Conservation (phyloP, 2,888 invertebrate genomes). For the Hypomecis atomaria region DNA sequence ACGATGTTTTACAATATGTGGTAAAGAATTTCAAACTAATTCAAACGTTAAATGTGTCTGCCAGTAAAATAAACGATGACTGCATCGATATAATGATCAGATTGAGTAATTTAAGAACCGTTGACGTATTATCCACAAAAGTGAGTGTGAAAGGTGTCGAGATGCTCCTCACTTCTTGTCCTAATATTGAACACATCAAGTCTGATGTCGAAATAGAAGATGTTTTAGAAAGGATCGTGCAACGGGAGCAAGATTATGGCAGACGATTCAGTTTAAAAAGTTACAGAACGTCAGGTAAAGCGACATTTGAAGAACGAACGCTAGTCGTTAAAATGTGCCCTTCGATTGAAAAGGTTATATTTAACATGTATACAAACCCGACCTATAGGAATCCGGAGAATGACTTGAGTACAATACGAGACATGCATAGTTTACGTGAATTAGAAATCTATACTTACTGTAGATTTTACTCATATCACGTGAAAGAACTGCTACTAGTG, state of each 20-base stretch:
- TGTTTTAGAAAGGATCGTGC: neutral
- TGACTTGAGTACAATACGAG: no score
- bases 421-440: no score
- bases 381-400: no score
- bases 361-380: no score
- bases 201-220: neutral
- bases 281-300: neutral
- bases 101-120: neutral
- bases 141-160: neutral
- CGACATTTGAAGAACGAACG: neutral
- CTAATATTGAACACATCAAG: neutral
- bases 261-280: neutral
- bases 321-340: no score
- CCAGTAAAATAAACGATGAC: neutral
- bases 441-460: no score
- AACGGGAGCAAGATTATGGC: neutral
- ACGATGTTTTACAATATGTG: neutral
- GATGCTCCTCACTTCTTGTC: neutral
- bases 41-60: neutral
- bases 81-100: neutral
- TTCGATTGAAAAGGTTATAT: no score
- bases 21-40: neutral
- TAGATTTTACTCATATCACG: no score
- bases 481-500: no score
- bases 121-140: neutral